Conservation (phyloP, 2,888 invertebrate species). For the Tinea pellionella region DNA sequence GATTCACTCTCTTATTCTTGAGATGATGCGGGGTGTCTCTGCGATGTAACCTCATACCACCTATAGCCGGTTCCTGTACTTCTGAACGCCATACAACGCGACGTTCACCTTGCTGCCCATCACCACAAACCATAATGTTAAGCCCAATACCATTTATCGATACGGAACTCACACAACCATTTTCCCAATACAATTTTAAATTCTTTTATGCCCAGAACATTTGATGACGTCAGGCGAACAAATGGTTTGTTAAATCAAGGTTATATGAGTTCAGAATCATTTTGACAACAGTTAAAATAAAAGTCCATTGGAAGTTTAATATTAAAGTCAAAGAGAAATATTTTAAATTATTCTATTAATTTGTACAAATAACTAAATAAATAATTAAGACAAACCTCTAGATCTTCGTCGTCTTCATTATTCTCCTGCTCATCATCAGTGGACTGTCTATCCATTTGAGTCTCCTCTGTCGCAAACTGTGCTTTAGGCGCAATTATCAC, state of each 20-base stretch:
- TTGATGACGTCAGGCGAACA: too few relatives aligned
- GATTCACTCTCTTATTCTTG: slow-evolving; percentile 93
- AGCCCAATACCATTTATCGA: background rate
- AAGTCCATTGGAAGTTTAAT: too few relatives aligned
- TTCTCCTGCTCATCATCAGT: slow-evolving; percentile 70
- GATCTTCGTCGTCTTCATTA: slow-evolving; percentile 73
- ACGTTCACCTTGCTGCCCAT: slow-evolving; percentile 31
- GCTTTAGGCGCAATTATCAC: background rate
- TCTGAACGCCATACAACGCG: slow-evolving; percentile 71
- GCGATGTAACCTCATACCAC: slow-evolving; percentile 79
- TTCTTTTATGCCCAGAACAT: too few relatives aligned
- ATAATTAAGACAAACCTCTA: slow-evolving; percentile 61
- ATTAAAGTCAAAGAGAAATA: too few relatives aligned
- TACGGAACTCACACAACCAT: slow-evolving; percentile 2
- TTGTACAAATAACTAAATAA: too few relatives aligned
- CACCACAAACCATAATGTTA: slow-evolving; percentile 22
- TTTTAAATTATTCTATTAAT: too few relatives aligned
- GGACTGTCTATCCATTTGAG: slow-evolving; percentile 46
- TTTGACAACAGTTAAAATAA: too few relatives aligned
- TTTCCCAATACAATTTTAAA: slow-evolving; percentile 14
- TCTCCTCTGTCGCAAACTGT: background rate
- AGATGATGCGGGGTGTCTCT: slow-evolving; percentile 99
- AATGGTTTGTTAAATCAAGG: too few relatives aligned
- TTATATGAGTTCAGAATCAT: too few relatives aligned
- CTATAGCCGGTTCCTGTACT: slow-evolving; percentile 35